These are phyloP conservation scores for Diarsia rubi DNA, from an alignment of 2,888 invertebrate genomes.

Conservation along the genomic window DNA sequence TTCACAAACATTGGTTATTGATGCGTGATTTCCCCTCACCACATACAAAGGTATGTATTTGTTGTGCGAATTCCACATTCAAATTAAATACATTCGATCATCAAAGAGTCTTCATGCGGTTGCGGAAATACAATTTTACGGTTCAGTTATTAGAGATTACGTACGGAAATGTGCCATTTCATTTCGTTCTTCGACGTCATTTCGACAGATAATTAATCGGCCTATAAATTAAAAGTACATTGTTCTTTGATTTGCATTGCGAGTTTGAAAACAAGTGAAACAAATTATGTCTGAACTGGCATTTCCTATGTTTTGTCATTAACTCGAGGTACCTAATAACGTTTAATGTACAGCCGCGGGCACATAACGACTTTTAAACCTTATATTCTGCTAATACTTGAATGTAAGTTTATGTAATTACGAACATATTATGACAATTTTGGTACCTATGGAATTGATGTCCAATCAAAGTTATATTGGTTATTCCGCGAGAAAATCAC, in stretches of 20 bases:
- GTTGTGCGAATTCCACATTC: conserved; percentile 37
- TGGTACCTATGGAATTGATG: no score
- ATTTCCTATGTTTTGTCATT: not conserved
- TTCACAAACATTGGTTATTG: not conserved
- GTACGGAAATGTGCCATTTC: conserved; percentile 37
- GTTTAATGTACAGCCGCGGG: not conserved
- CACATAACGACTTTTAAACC: no score
- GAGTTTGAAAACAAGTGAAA: not conserved
- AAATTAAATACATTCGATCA: conserved; percentile 57
- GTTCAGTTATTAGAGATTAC: conserved; percentile 61
- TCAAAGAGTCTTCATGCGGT: conserved; percentile 57
- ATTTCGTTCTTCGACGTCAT: conserved; percentile 47
- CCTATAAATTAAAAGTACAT: conserved; percentile 18
- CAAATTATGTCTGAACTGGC: no score
- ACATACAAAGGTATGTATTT: conserved; percentile 47
- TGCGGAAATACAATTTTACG: conserved; percentile 53
- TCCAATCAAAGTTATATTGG: no score
- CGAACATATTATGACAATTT: no score
- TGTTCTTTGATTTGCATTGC: conserved; percentile 5
- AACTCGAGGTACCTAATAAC: not conserved
- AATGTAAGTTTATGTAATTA: no score
- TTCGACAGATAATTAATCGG: conserved; percentile 34
- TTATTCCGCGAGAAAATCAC: no score
- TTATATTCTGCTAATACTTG: no score
- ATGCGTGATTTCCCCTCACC: conserved; percentile 29